Base-by-base conservation (phyloP, 1,140 invertebrate genomes). In the Mizuhopecten yessoensis region DNA sequence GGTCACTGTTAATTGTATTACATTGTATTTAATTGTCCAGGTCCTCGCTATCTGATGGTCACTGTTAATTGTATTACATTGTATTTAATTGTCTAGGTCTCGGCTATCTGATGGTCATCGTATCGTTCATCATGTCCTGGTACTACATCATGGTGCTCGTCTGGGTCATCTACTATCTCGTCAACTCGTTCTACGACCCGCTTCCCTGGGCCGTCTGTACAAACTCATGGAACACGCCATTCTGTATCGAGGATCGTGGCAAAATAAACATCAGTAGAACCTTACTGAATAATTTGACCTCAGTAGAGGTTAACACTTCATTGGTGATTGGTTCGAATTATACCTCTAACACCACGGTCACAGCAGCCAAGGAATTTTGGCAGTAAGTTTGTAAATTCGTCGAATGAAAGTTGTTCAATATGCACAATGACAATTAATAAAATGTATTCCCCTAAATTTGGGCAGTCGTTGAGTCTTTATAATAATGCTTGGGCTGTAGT, bases 161-260 rank as follows among this genome's bases (percentile, higher is more conserved):
- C 17, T 99, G 99, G 98, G 98, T 98, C 0, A 97, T 99, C 3
- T 99, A 99, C 96, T 99, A 99, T 92, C 97, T 97, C 98, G 91
- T 97, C 89, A 94, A 94, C 33, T 96, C 96, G 10, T 95, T 96
- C 91, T 86, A 34, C 13, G n/a, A 90, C 92, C 97, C 96, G 96
- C 97, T 99, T n/a, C 99, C 99, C 0, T 99, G 99, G 99, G 98
- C 98, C 45, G 98, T 97, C 89, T 99, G 99, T 95, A 97, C 98
- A 95, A 99, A 99, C 95, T 95, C 97, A 20, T 99, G 99, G 99
- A 99, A 99, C 96, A 91, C 92, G 2, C 49, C 89, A n/a, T 34
- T 90, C 34, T 94, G 94, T 91, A 91, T 93, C 39, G 33, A 92
- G 91, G 39, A 89, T 87, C n/a, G 86, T 75, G 33, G 23, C 49